Evolutionary conservation across 2,797 vertebrate genomes (phyloP).

Genomic region (Sternotherus odoratus): DNA sequence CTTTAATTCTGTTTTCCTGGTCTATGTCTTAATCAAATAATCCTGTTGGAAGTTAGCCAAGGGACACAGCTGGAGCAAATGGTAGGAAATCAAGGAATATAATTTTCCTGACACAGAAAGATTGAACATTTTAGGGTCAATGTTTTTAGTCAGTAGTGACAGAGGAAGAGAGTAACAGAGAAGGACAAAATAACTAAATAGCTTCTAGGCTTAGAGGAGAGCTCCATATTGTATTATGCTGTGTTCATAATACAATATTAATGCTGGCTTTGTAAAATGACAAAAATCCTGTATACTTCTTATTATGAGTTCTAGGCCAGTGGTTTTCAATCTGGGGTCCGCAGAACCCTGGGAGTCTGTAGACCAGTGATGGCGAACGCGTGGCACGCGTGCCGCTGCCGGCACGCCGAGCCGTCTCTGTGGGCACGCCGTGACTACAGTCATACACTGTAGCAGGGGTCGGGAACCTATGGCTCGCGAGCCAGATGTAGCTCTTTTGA

Average conservation of each 20-base stretch:
- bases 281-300: background rate
- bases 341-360: background rate
- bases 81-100: background rate
- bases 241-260: background rate
- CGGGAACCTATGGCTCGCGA: too few species aligned
- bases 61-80: conserved; percentile 14
- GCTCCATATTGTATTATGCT: background rate
- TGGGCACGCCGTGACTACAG: too few species aligned
- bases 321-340: background rate
- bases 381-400: too few species aligned
- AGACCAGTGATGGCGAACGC: too few species aligned
- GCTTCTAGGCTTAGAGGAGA: background rate
- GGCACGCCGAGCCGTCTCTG: too few species aligned
- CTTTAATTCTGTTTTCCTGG: conserved; percentile 36
- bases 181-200: background rate
- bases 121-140: background rate
- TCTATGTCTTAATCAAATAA: conserved; percentile 44
- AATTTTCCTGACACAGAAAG: background rate
- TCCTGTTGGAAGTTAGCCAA: conserved; percentile 9
- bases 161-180: background rate
- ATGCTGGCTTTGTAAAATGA: background rate
- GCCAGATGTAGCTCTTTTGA: too few species aligned
- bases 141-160: background rate
- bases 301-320: background rate
- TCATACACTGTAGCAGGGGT: too few species aligned